Percentiles rank a stretch among this genome's conserved stretches.
phyloP scores from a whole-genome alignment of 2,888 invertebrate genomes.

The Xestia sexstrigata region DNA sequence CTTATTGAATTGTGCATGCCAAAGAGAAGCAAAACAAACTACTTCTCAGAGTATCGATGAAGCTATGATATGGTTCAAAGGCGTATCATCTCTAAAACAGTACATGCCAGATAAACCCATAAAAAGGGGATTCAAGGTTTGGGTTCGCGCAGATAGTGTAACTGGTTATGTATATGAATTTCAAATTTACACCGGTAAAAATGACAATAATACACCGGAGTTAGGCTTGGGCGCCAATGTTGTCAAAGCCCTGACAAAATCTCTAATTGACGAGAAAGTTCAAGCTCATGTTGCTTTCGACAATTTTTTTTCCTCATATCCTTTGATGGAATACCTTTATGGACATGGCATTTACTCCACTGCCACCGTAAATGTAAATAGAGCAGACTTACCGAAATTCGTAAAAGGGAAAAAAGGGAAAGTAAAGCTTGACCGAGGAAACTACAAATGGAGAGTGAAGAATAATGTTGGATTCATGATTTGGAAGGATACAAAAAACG shows the following conservation, averaged over 20 bases:
- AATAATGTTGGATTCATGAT: no score
- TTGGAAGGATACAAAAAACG: no score
- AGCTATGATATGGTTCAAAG: constrained; percentile 56
- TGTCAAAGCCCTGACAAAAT: not conserved
- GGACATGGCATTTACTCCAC: constrained; percentile 47
- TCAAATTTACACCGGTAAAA: constrained; percentile 17
- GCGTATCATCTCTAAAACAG: constrained; percentile 60
- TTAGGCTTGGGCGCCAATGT: no score
- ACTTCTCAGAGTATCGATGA: constrained; percentile 37
- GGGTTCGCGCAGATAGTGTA: constrained; percentile 46
- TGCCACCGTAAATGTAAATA: constrained; percentile 42
- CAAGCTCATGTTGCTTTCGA: constrained; percentile 45
- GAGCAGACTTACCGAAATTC: constrained; percentile 52
- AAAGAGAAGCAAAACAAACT: constrained; percentile 55
- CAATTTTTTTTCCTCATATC: constrained; percentile 40
- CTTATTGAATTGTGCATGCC: constrained; percentile 45
- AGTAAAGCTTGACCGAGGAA: constrained; percentile 38
- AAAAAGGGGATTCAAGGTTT: constrained; percentile 68
- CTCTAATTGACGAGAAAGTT: constrained; percentile 38
- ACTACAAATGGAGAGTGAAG: constrained; percentile 45
- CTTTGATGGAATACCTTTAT: constrained; percentile 43
- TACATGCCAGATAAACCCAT: constrained; percentile 68
- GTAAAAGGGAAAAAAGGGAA: constrained; percentile 36
- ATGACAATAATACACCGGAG: constrained; percentile 13
- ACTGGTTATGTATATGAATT: constrained; percentile 20